These are phyloP conservation scores for Drosophila nannoptera DNA, from an alignment of 1,140 invertebrate genomes.

Conservation along the genomic window DNA sequence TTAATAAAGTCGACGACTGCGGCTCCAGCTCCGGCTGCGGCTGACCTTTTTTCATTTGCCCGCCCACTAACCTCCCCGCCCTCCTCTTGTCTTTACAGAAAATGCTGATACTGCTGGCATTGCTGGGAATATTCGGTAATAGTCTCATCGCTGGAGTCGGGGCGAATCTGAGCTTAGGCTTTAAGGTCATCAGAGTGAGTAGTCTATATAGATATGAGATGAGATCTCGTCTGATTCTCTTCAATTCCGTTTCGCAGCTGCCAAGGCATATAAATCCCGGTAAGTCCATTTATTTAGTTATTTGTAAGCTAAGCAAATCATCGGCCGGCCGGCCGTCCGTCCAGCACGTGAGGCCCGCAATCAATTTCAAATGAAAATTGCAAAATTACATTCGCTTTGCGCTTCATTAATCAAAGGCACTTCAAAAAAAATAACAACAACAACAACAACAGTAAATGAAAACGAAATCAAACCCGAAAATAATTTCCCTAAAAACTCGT, in stretches of 20 bases:
- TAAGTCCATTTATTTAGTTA: constrained; percentile 51
- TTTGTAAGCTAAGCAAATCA: constrained; percentile 40
- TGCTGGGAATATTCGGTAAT: constrained; percentile 71
- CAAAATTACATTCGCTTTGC: constrained; percentile 62
- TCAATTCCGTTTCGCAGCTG: constrained; percentile 60
- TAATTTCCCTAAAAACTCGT: constrained; percentile 28
- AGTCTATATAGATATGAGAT: constrained; percentile 10
- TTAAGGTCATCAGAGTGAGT: constrained; percentile 77
- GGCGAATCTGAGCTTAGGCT: constrained; percentile 72
- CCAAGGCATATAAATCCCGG: constrained; percentile 72
- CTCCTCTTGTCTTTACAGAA: constrained; percentile 54
- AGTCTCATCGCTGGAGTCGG: constrained; percentile 68
- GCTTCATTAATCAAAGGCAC: constrained; percentile 72
- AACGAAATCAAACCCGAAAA: constrained; percentile 34
- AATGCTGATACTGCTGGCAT: constrained; percentile 77
- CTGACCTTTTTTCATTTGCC: constrained; percentile 49
- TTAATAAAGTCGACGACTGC: constrained; percentile 68
- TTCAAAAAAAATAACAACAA: constrained; percentile 4
- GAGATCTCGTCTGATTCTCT: neutral
- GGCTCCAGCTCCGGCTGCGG: constrained; percentile 7
- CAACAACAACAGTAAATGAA: too few relatives aligned
- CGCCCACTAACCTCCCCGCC: constrained; percentile 32
- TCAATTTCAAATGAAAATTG: constrained; percentile 51
- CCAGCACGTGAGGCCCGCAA: constrained; percentile 28
- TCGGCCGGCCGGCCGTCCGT: constrained; percentile 1